phyloP scores from a whole-genome alignment of 2,888 invertebrate species.

The Euplagia quadripunctaria region DNA sequence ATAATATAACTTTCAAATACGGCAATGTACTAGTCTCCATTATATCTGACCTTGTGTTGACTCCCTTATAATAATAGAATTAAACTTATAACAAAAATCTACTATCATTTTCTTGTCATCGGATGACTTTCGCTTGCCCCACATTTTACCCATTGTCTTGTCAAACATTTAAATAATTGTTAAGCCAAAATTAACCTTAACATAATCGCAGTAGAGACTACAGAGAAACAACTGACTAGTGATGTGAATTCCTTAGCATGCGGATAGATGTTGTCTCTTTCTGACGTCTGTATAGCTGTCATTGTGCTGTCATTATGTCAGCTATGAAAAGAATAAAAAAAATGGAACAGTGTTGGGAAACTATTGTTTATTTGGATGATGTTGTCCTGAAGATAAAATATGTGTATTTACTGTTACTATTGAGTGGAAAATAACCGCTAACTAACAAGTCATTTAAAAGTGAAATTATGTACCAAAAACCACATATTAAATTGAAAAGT shows the following conservation, averaged over 20 bases:
- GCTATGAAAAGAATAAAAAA: constrained; percentile 23
- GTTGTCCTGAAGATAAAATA: neutral
- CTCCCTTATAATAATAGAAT: constrained; percentile 40
- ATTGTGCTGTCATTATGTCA: constrained; percentile 35
- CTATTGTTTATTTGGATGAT: constrained; percentile 26
- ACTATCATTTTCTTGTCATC: constrained; percentile 49
- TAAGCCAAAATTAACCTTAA: constrained; percentile 37
- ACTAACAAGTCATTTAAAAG: neutral
- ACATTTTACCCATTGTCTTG: constrained; percentile 44
- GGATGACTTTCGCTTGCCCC: constrained; percentile 50
- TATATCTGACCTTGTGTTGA: constrained; percentile 43
- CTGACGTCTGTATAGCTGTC: constrained; percentile 29
- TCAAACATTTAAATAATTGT: constrained; percentile 15
- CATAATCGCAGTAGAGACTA: constrained; percentile 18
- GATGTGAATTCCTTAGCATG: constrained; percentile 6
- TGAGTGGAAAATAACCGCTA: neutral
- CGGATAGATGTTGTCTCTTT: constrained; percentile 22
- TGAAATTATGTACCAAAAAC: no score
- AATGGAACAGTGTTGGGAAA: constrained; percentile 11
- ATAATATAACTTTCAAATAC: constrained; percentile 13
- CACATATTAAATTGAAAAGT: no score
- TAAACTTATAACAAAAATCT: constrained; percentile 38
- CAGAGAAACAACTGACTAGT: neutral
- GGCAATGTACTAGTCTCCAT: constrained; percentile 23
- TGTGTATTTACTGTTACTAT: neutral